These are phyloP conservation scores for Phalacrocorax carbo DNA, from an alignment of 2,113 vertebrate genomes.

Conservation along the genomic window DNA sequence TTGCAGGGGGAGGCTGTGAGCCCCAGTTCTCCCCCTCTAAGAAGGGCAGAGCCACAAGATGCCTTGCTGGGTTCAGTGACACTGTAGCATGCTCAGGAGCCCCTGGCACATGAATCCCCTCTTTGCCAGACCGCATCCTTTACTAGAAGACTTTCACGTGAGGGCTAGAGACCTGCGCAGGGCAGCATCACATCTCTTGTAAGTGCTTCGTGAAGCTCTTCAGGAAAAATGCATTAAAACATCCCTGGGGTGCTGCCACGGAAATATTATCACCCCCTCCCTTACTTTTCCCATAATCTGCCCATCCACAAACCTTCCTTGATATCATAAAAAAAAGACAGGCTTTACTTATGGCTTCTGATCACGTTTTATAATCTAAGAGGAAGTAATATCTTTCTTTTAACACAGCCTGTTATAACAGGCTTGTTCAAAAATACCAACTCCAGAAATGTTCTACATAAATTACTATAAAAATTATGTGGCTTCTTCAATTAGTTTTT, in stretches of 20 bases:
- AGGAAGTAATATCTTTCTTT: neutral
- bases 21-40: neutral
- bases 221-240: neutral
- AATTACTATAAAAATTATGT: neutral
- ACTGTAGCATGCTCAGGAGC: neutral
- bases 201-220: neutral
- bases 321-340: neutral
- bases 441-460: neutral
- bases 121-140: neutral
- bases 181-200: neutral
- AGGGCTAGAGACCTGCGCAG: neutral
- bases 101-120: accelerated
- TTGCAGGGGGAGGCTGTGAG: neutral
- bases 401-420: neutral
- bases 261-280: neutral
- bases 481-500: neutral
- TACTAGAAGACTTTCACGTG: neutral
- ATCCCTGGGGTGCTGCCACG: neutral
- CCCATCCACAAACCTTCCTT: neutral
- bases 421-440: neutral
- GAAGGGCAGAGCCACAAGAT: neutral
- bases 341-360: neutral
- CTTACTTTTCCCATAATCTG: neutral
- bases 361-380: neutral
- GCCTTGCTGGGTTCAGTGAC: neutral